A percentile compares a stretch with the other conserved stretches of the same genome.
Conservation (phyloP, 1,140 invertebrate species). For the Diorhabda carinulata region DNA sequence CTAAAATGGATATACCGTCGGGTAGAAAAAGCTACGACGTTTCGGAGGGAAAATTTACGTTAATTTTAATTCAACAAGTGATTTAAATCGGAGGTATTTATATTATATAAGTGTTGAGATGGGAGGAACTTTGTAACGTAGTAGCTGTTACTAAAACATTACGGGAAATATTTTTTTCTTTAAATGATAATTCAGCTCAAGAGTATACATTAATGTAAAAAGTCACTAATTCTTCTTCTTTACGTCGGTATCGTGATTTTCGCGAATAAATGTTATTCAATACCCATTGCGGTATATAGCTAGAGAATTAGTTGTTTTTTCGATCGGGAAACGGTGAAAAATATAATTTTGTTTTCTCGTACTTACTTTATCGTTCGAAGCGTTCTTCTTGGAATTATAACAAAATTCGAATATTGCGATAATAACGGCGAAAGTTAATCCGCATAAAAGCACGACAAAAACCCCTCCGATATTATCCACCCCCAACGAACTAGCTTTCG, state of each 20-base stretch:
- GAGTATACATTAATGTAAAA: not conserved
- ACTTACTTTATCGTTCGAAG: slow-evolving; percentile 63
- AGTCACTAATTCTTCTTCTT: not conserved
- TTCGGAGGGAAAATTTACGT: too few species aligned
- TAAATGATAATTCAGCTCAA: not conserved
- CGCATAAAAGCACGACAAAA: slow-evolving; percentile 63
- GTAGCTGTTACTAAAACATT: too few species aligned
- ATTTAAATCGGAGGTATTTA: too few species aligned
- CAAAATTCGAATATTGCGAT: slow-evolving; percentile 79
- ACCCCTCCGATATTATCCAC: slow-evolving; percentile 91
- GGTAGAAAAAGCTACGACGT: too few species aligned
- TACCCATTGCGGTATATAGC: not conserved
- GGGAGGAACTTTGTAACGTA: too few species aligned
- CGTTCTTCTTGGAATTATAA: slow-evolving; percentile 71
- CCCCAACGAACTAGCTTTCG: slow-evolving; percentile 74
- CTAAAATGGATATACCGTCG: too few species aligned
- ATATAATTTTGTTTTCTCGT: not conserved
- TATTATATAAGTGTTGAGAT: too few species aligned
- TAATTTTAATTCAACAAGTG: too few species aligned
- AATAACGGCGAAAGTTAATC: slow-evolving; percentile 68
- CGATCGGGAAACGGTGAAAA: not conserved
- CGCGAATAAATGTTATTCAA: not conserved
- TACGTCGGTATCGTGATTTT: not conserved
- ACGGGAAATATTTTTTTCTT: too few species aligned
- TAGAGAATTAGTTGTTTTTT: not conserved